These are phyloP conservation scores for Campylomormyrus tamandua DNA, from an alignment of 2,113 vertebrate genomes.

Conservation along the genomic window DNA sequence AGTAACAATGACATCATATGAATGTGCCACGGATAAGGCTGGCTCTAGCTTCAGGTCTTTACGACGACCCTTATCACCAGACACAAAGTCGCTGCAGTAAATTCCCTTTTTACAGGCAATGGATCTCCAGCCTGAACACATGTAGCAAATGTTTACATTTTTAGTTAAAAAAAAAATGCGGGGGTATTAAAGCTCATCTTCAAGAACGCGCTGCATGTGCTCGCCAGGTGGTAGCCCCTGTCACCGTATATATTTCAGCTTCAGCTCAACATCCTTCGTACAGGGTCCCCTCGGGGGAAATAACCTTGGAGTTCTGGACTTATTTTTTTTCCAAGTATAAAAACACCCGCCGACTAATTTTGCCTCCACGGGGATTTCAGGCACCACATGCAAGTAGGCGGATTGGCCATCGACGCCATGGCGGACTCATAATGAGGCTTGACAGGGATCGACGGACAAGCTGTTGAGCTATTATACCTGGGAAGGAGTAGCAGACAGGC, in stretches of 20 bases:
- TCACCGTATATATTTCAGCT: not conserved
- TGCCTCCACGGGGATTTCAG: slow-evolving; percentile 54
- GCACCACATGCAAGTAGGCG: slow-evolving; percentile 46
- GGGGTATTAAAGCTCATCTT: not conserved
- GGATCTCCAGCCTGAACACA: not conserved
- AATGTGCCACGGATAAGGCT: not conserved
- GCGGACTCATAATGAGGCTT: slow-evolving; percentile 55
- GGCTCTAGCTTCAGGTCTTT: not conserved
- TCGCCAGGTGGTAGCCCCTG: not conserved
- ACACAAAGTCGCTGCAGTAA: not conserved
- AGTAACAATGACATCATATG: not conserved
- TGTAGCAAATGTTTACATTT: not conserved
- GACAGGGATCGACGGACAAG: slow-evolving; percentile 62
- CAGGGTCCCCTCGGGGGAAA: slow-evolving; percentile 34
- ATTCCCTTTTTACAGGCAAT: not conserved
- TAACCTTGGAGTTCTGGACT: slow-evolving; percentile 43
- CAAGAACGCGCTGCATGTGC: not conserved
- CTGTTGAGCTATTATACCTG: slow-evolving; percentile 39
- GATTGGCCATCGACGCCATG: slow-evolving; percentile 52
- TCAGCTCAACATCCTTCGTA: slow-evolving; percentile 8
- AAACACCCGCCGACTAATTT: slow-evolving; percentile 55
- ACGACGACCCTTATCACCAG: not conserved
- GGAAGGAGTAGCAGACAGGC: slow-evolving; percentile 41
- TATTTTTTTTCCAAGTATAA: slow-evolving; percentile 35
- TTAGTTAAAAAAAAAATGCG: not conserved